Percentiles rank a stretch among this genome's conserved stretches.
Evolutionary conservation across 2,888 invertebrate genomes (phyloP).

Genomic region (Thelaira solivaga): DNA sequence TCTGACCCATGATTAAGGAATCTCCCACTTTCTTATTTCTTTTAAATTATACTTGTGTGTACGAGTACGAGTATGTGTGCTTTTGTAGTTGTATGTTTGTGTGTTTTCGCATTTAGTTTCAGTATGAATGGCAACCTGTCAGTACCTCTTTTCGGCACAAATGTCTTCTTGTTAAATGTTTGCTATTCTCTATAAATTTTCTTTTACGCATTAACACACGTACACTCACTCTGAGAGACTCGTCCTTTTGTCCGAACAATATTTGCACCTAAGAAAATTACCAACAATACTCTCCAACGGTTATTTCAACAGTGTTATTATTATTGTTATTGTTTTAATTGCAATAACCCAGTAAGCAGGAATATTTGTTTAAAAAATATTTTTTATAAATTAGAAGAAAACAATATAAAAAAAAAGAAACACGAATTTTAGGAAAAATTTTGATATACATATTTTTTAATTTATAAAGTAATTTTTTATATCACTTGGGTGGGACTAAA

Average conservation of each 20-base stretch:
- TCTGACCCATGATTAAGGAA: slow-evolving; percentile 1
- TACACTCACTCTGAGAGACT: background rate
- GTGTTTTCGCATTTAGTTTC: slow-evolving; percentile 13
- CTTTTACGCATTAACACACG: slow-evolving; percentile 7
- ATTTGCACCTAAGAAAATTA: slow-evolving; percentile 14
- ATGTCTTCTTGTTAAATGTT: slow-evolving; percentile 47
- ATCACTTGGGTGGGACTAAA: too few species aligned
- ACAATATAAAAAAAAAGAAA: too few species aligned
- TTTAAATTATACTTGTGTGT: background rate
- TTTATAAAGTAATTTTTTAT: too few species aligned
- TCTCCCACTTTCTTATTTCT: slow-evolving; percentile 25
- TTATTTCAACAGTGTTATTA: too few species aligned
- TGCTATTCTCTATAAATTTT: slow-evolving; percentile 43
- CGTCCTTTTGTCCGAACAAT: background rate
- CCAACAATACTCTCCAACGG: slow-evolving; percentile 50
- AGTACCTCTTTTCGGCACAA: slow-evolving; percentile 60
- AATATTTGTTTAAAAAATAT: too few species aligned
- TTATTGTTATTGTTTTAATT: too few species aligned
- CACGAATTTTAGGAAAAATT: too few species aligned
- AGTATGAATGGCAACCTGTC: slow-evolving; percentile 63
- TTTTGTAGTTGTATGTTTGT: background rate
- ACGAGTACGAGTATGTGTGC: background rate
- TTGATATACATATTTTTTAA: too few species aligned
- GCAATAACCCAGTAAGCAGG: too few species aligned
- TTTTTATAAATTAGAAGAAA: too few species aligned